Evolutionary conservation across 2,113 vertebrate species (phyloP), one percentile per base, ranked within the genome.

Genomic region (Microtus richardsoni): DNA sequence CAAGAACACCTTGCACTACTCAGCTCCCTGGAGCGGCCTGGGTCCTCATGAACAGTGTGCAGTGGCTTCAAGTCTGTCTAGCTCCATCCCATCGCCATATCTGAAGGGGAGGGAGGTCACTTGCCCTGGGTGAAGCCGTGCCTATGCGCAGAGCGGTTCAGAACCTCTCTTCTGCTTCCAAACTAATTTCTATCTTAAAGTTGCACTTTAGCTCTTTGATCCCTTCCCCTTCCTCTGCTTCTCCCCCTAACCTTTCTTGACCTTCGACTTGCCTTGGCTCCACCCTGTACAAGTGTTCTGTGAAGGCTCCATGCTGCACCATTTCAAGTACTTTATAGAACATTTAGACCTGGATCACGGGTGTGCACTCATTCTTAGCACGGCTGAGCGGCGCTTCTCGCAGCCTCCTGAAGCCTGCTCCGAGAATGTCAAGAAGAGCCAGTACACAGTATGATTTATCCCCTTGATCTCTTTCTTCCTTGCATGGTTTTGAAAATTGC

Each of bases 141-240:
- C 98, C 98, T 98, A 97, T 97, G 97, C 97, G 97, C 94, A 91
- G 96, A 98, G 96, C 95, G 83, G 97, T 92, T 98, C 97, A 98
- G 98, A 97, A 97, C 97, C 98, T 97, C 98, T 97, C 96, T 97
- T 98, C 77, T 98, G 97, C 95, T 39, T 98, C 98, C 97, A 97
- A 98, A 98, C 89, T 98, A 98, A 99, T 98, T 99, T 98, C 98
- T 99, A 98, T 98, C 98, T 98, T 98, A 93, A 98, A 98, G 98
- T 98, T 98, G 98, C 98, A 99, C 98, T 99, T 99, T 98, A 99
- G 98, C 97, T 89, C 95, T 96, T 94, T 71, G 64, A 92, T 80
- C 85, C 85, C 71, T 95, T 66, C 78, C 93, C 28, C 8, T 71
- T 93, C 96, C 92, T 97, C 95, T 74, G 80, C 77, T 87, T 89